Evolutionary conservation across 2,113 vertebrate species (phyloP).

Genomic region (Polyodon spathula): DNA sequence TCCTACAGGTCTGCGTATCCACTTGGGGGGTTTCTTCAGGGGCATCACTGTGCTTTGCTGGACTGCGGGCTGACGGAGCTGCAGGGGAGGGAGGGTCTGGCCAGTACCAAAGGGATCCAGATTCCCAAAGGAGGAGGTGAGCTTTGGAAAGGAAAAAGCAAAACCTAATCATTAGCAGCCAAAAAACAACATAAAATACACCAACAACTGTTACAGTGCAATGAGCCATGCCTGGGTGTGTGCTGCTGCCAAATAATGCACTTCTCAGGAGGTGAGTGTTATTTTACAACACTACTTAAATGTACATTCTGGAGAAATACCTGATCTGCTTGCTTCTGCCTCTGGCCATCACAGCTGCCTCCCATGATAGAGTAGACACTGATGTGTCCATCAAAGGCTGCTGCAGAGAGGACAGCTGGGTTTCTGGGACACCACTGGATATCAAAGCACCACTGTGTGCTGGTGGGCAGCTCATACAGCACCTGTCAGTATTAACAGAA

Average conservation of each 20-base stretch:
- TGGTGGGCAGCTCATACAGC: conserved; percentile 83
- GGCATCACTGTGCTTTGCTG: conserved; percentile 57
- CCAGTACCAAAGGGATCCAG: conserved; percentile 88
- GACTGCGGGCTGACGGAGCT: conserved; percentile 65
- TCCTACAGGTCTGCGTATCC: conserved; percentile 82
- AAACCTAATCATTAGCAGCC: not conserved
- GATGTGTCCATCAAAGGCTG: conserved; percentile 81
- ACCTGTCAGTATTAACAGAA: too few relatives aligned
- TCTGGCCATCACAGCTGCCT: conserved; percentile 64
- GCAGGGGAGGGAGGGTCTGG: conserved; percentile 75
- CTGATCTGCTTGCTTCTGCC: conserved; percentile 69
- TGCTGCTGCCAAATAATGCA: too few relatives aligned
- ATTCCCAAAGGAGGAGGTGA: conserved; percentile 83
- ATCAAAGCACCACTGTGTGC: conserved; percentile 94
- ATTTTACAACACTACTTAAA: too few relatives aligned
- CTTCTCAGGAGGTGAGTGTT: too few relatives aligned
- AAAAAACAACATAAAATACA: not conserved
- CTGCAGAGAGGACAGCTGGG: conserved; percentile 82
- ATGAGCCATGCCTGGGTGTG: too few relatives aligned
- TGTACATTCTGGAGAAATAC: too few relatives aligned
- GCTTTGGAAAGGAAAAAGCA: conserved; percentile 46
- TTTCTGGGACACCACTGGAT: conserved; percentile 96
- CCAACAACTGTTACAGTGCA: too few relatives aligned
- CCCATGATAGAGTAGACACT: conserved; percentile 93
- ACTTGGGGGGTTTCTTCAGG: conserved; percentile 89